Evolutionary conservation across 1,140 invertebrate species (phyloP).

Genomic region (Procambarus clarkii): DNA sequence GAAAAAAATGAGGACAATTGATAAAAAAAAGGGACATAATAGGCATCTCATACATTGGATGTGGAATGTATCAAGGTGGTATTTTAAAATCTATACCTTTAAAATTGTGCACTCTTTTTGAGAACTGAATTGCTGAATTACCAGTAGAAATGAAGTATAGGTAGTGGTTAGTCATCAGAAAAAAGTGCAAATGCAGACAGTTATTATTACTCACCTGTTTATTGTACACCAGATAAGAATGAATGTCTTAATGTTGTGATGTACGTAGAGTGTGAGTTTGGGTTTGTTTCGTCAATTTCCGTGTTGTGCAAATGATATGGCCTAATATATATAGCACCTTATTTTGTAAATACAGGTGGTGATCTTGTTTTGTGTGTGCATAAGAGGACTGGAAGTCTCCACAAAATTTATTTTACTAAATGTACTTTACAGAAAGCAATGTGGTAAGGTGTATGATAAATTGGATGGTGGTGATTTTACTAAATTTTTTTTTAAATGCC

Average conservation of each 20-base stretch:
- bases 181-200: too few species aligned
- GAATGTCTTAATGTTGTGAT: background rate
- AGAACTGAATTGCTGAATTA: background rate
- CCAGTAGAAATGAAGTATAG: background rate
- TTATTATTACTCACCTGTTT: background rate
- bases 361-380: background rate
- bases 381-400: background rate
- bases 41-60: background rate
- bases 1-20: too few species aligned
- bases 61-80: background rate
- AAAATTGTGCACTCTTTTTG: background rate
- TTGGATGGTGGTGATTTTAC: slow-evolving; percentile 1
- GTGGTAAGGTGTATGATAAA: background rate
- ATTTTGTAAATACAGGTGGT: slow-evolving; percentile 5
- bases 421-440: background rate
- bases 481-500: background rate
- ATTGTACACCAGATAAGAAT: slow-evolving; percentile 2
- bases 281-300: background rate
- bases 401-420: background rate
- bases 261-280: slow-evolving; percentile 1
- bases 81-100: background rate
- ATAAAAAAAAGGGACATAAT: too few species aligned
- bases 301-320: slow-evolving; percentile 2
- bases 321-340: background rate
- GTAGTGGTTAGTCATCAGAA: background rate